Evolutionary conservation across 2,113 vertebrate genomes (phyloP).

Genomic region (Leiothrix lutea): DNA sequence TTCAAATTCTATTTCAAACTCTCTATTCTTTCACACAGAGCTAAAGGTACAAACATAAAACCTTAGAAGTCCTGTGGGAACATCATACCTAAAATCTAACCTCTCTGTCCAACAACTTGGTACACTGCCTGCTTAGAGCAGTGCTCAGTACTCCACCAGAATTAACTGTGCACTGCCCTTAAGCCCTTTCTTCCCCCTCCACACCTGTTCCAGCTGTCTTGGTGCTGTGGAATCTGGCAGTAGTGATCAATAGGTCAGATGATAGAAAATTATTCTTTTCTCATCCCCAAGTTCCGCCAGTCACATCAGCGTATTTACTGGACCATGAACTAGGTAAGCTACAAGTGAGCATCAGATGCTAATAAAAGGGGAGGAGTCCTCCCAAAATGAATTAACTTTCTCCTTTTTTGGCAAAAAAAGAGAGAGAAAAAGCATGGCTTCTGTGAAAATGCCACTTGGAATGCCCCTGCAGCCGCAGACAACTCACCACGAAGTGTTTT

Average conservation of each 20-base stretch:
- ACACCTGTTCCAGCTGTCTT: background rate
- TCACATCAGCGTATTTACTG: background rate
- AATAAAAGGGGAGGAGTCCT: background rate
- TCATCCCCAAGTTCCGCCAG: background rate
- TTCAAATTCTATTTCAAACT: background rate
- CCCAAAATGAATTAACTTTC: background rate
- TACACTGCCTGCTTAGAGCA: background rate
- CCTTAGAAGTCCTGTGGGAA: background rate
- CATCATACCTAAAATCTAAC: background rate
- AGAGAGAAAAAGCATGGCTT: background rate
- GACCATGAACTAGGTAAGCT: background rate
- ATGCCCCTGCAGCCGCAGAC: background rate
- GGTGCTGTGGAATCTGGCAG: background rate
- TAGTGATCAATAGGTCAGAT: background rate
- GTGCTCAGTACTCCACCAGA: background rate
- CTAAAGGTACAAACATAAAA: background rate
- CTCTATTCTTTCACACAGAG: background rate
- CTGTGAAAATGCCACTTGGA: background rate
- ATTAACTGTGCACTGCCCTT: background rate
- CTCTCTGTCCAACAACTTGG: background rate
- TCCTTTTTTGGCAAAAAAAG: background rate
- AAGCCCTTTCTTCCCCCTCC: background rate
- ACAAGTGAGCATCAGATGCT: background rate
- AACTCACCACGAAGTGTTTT: constrained; percentile 92
- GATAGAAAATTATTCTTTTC: background rate